Conservation (phyloP, 1,140 invertebrate genomes). For the Brachionus calyciflorus region DNA sequence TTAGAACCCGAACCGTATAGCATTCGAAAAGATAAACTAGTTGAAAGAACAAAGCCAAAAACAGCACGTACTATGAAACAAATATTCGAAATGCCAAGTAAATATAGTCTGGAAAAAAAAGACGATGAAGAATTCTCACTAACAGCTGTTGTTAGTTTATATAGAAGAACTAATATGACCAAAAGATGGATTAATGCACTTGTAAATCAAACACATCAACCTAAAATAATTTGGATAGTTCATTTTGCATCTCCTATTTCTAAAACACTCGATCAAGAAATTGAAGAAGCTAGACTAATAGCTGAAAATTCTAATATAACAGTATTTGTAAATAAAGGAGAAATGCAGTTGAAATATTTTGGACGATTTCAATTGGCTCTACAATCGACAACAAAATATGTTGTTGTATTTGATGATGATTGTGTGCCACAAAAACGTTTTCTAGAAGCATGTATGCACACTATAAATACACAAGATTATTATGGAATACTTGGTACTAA, state of each 20-base stretch:
- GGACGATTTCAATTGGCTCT: slow-evolving; percentile 20
- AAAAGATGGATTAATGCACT: slow-evolving; percentile 12
- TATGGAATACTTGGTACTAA: neutral
- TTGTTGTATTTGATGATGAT: slow-evolving; percentile 9
- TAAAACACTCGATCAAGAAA: neutral
- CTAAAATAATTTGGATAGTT: neutral
- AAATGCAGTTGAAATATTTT: slow-evolving; percentile 24
- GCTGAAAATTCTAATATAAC: neutral
- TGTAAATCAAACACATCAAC: neutral
- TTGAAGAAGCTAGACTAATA: neutral
- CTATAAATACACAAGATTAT: neutral
- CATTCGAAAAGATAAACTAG: too few species aligned
- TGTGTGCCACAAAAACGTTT: neutral
- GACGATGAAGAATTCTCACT: neutral
- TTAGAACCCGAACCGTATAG: too few species aligned
- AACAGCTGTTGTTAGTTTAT: neutral
- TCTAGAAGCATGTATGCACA: neutral
- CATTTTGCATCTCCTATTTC: slow-evolving; percentile 3
- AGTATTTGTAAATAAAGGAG: neutral
- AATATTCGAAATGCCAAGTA: neutral
- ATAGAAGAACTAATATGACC: neutral
- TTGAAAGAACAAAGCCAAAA: too few species aligned
- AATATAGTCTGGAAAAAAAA: neutral
- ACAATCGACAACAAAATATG: neutral
- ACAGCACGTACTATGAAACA: neutral